Base-by-base conservation (phyloP, 2,888 invertebrate species). In the Axea sp. region DNA sequence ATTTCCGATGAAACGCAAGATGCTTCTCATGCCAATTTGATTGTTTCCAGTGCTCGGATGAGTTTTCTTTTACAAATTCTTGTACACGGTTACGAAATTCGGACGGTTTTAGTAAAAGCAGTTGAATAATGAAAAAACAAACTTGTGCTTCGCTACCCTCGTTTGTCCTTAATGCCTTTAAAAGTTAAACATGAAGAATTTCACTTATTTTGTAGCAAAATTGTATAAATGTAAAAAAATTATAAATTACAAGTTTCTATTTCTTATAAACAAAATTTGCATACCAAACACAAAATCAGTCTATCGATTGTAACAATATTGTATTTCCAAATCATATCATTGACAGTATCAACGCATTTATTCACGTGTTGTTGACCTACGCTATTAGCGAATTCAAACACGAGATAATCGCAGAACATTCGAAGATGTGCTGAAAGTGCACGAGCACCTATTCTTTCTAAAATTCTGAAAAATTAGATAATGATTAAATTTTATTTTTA, bases 1-100 rank as follows among this genome's bases (percentile, higher is more conserved):
- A 98, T 84, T 96, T 97, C 80, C 96, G 91, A 82, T 97, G 97
- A 85, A 97, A 98, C 0, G 94, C 93, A 77, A 96, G 90, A 88
- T 98, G 98, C 81, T 97, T 96, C 82, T 98, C 98, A 86, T 98
- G 96, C 96, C 97, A 98, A 87, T 96, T 96, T 39, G 93, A 95
- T 85, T 97, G 97, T 84, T 96, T 95, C 98, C 98, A 98, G 88
- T 98, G 97, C 86, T 98, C 98, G 0, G 97, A 97, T 5, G 96
- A 96, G 87, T 97, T 97, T 87, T 97, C 97, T 85, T 95, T 95
- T 7, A 97, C 96, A 87, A 98, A 98, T 82, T 98, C 97, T 80
- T 94, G 93, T 0, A 97, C 95, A 73, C 98, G 90, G 83, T 94
- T 96, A 59, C 96, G 91, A 78, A 98, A 93, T 82, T 98, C 97